Conservation (phyloP, 1,140 invertebrate genomes). For the Lepidurus apus region DNA sequence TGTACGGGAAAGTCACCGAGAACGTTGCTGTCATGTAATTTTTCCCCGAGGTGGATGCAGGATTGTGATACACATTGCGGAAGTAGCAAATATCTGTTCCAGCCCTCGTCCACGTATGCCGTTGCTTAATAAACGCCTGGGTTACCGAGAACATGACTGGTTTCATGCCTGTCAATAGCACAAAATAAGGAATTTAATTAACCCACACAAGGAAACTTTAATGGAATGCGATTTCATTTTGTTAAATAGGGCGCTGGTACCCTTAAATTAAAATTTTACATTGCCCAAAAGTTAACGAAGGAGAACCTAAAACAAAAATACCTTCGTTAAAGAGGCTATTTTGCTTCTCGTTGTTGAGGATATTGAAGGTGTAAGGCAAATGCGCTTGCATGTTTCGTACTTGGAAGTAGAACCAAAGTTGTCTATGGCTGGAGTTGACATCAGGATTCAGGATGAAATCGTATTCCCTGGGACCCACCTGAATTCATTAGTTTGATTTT, state of each 20-base stretch:
- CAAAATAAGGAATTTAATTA: neutral
- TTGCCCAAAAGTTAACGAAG: too few relatives aligned
- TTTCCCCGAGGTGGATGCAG: conserved; percentile 34
- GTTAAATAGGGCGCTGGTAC: too few relatives aligned
- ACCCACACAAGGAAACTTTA: neutral
- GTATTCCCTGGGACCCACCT: conserved; percentile 70
- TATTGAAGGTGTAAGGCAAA: conserved; percentile 75
- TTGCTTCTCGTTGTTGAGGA: conserved; percentile 83
- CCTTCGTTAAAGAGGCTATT: conserved; percentile 86
- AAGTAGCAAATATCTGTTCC: conserved; percentile 80
- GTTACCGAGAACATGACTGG: conserved; percentile 79
- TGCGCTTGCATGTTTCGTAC: conserved; percentile 71
- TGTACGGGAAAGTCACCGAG: conserved; percentile 70
- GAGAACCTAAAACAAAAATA: conserved; percentile 39
- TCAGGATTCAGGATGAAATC: conserved; percentile 81
- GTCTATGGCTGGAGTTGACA: conserved; percentile 70
- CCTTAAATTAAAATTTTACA: too few relatives aligned
- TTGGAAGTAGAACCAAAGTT: conserved; percentile 93
- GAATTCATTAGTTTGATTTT: conserved; percentile 35
- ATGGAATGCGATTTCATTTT: too few relatives aligned
- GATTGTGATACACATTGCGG: conserved; percentile 46
- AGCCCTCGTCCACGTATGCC: conserved; percentile 60
- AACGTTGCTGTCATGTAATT: conserved; percentile 74
- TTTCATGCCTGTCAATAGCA: conserved; percentile 64
- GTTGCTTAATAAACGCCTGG: conserved; percentile 56